Percentiles rank a stretch among this genome's conserved stretches.
phyloP scores from a whole-genome alignment of 2,113 vertebrate genomes.

The Cyphomyrus plagiostoma region DNA sequence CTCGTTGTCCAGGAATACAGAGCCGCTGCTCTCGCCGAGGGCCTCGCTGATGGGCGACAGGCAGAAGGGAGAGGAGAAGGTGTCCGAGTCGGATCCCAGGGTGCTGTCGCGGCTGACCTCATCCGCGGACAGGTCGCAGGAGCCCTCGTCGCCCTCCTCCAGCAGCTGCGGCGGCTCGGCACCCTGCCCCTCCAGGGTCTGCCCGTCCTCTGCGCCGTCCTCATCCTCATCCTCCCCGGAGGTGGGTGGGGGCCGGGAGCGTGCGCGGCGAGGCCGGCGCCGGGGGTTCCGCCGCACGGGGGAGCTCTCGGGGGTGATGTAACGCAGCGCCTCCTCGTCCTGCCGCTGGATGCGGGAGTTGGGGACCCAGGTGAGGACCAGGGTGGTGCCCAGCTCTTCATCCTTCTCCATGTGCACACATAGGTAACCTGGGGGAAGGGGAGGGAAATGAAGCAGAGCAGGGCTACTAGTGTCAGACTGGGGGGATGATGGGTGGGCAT shows the following conservation, averaged over 20 bases:
- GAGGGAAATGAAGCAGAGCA: neutral
- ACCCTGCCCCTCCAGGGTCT: conserved; percentile 45
- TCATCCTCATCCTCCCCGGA: conserved; percentile 59
- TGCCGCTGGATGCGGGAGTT: conserved; percentile 90
- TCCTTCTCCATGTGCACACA: conserved; percentile 95
- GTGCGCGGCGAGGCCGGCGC: conserved; percentile 49
- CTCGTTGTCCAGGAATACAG: conserved; percentile 81
- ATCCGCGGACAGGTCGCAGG: conserved; percentile 77
- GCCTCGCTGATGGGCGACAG: conserved; percentile 85
- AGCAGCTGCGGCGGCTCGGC: conserved; percentile 40
- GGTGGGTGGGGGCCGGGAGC: conserved; percentile 46
- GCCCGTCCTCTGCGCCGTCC: conserved; percentile 55
- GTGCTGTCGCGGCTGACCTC: conserved; percentile 89
- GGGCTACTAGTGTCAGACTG: neutral
- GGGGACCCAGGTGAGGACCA: conserved; percentile 94
- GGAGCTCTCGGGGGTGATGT: conserved; percentile 88
- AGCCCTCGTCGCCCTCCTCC: conserved; percentile 78
- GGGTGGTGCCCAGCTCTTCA: conserved; percentile 79
- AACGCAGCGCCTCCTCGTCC: conserved; percentile 90
- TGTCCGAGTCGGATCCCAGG: conserved; percentile 87
- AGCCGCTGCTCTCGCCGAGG: conserved; percentile 74
- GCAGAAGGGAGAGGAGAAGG: conserved; percentile 94
- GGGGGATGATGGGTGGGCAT: neutral
- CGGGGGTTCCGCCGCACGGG: conserved; percentile 77
- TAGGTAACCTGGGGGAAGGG: conserved; percentile 75